Base-by-base conservation (phyloP, 2,797 vertebrate species). In the Megaceryle alcyon region DNA sequence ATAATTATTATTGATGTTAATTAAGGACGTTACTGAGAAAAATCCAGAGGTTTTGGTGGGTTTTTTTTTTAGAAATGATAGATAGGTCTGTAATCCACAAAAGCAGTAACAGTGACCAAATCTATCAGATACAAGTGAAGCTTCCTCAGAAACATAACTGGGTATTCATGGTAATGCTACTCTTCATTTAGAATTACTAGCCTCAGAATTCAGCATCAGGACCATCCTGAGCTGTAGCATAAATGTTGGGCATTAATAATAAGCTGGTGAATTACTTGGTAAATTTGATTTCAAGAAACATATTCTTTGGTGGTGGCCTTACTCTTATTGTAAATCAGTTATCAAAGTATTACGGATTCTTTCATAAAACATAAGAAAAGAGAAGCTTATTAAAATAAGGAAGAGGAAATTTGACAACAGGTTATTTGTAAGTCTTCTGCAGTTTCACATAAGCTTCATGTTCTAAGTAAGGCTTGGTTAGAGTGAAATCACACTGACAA, bases 361-460 rank as follows among this genome's bases (percentile, higher is more conserved):
- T 53, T 48, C 16, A 69, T 4, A 41, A 73, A 75, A 61, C 0
- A 0, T 9, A 56, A 57, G 21, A 64, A 35, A 18, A 49, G 21
- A 72, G 20, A 63, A 72, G 14, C 37, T 63, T 51, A 57, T 46
- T 31, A 12, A 44, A 83, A 70, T n/a, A 85, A 10, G 6, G 18
- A 41, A 66, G 12, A 43, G 3, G 20, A 78, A 84, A 75, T 7
- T 3, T 51, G 26, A 60, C 66, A 75, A 6, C 0, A 57, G 28
- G 41, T 28, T 64, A 46, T 44, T 12, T 60, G 29, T 35, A 46
- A 84, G n/a, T 20, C 39, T 44, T 48, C 46, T 56, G 44, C 37
- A 43, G 35, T 69, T 88, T 70, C 39, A 73, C 12, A 57, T 14
- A 17, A 86, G 28, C 59, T 66, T 26, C 56, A 39, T 2, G 2